phyloP scores from a whole-genome alignment of 2,888 invertebrate species.

The Latrodectus hesperus region DNA sequence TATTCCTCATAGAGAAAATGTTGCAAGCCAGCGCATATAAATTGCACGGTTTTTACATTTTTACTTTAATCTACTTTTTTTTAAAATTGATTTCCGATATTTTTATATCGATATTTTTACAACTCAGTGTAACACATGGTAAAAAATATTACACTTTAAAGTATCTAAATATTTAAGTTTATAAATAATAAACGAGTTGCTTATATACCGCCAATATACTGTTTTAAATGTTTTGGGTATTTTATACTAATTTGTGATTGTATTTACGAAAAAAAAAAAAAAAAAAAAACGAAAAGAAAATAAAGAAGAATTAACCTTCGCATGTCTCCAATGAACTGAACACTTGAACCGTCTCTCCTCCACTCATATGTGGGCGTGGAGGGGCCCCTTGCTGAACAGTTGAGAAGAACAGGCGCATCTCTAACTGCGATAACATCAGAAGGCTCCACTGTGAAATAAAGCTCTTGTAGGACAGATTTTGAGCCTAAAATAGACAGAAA shows the following conservation, averaged over 20 bases:
- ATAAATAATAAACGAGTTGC: neutral
- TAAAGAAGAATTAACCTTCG: constrained; percentile 79
- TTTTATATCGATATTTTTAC: neutral
- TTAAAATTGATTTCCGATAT: too few species aligned
- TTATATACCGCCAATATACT: neutral
- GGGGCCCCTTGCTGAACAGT: constrained; percentile 79
- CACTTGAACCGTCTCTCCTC: constrained; percentile 82
- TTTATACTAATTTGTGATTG: too few species aligned
- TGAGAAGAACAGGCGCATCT: constrained; percentile 83
- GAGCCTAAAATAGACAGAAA: constrained; percentile 27
- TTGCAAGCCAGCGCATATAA: too few species aligned
- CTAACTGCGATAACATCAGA: constrained; percentile 84
- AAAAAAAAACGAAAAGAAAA: neutral
- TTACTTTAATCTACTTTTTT: too few species aligned
- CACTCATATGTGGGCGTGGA: constrained; percentile 75
- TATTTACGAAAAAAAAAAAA: neutral
- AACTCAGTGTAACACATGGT: neutral
- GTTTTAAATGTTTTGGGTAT: neutral
- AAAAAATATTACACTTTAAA: constrained; percentile 8
- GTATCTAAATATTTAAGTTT: neutral
- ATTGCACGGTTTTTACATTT: too few species aligned
- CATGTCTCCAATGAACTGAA: constrained; percentile 84
- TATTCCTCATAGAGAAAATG: too few species aligned
- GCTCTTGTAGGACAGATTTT: constrained; percentile 71
- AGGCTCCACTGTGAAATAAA: constrained; percentile 87